Percentiles rank a stretch among this genome's conserved stretches.
Evolutionary conservation across 1,140 invertebrate species (phyloP).

Genomic region (Drosophila mauritiana): DNA sequence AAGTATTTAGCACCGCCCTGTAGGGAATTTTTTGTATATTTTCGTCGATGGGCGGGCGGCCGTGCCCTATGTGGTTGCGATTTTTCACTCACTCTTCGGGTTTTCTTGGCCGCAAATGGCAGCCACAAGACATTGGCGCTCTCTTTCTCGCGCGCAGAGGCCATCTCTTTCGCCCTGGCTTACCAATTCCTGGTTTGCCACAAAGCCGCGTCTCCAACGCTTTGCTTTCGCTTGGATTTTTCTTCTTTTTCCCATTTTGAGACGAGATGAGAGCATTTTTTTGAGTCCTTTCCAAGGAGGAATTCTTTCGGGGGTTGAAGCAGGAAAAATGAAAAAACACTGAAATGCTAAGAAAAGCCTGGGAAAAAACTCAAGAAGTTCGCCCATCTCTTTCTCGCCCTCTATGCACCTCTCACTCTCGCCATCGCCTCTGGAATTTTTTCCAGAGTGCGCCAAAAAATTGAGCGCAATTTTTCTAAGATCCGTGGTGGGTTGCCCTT

Average conservation of each 20-base stretch:
- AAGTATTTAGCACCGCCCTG: constrained; percentile 44
- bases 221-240: constrained; percentile 27
- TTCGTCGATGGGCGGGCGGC: neutral
- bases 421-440: neutral
- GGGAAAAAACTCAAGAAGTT: constrained; percentile 46
- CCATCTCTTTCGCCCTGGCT: constrained; percentile 28
- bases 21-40: constrained; percentile 8
- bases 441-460: constrained; percentile 63
- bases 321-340: constrained; percentile 1
- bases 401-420: constrained; percentile 1
- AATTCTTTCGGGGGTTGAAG: constrained; percentile 63
- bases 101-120: constrained; percentile 81
- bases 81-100: constrained; percentile 42
- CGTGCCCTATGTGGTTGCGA: constrained; percentile 33
- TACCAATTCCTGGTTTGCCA: constrained; percentile 71
- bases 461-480: constrained; percentile 74
- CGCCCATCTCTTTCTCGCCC: constrained; percentile 8
- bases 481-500: constrained; percentile 14
- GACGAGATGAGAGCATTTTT: constrained; percentile 42
- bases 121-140: constrained; percentile 78
- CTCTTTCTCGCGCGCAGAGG: constrained; percentile 11
- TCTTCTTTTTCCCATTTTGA: constrained; percentile 31
- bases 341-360: constrained; percentile 14
- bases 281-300: constrained; percentile 68
- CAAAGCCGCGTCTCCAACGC: constrained; percentile 65